Percentiles rank a stretch among this genome's conserved stretches.
Conservation (phyloP, 1,140 invertebrate species). For the Ostrea denselamellosa region DNA sequence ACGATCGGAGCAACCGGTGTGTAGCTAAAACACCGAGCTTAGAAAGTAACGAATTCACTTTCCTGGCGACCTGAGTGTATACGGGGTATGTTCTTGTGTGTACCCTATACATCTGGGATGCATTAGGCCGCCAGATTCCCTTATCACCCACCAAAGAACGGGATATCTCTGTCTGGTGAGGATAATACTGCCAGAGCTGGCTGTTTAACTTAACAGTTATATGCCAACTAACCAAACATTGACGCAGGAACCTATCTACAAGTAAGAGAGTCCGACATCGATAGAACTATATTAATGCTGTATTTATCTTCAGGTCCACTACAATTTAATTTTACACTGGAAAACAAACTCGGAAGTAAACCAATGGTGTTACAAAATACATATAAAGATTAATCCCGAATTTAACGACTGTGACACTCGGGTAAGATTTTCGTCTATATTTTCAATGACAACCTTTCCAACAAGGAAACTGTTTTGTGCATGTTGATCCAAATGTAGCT, state of each 20-base stretch:
- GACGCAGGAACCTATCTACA: slow-evolving; percentile 19
- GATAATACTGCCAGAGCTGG: slow-evolving; percentile 1
- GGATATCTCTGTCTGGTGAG: background rate
- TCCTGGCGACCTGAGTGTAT: background rate
- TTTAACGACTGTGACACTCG: background rate
- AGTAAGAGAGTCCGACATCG: background rate
- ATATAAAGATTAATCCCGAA: background rate
- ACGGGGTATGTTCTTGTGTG: background rate
- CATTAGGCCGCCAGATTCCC: slow-evolving; percentile 4
- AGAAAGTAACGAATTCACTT: slow-evolving; percentile 6
- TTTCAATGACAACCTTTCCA: too few relatives aligned
- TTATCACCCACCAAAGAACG: background rate
- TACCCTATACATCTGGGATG: background rate
- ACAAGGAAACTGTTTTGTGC: too few relatives aligned
- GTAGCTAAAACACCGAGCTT: slow-evolving; percentile 24
- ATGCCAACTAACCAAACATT: slow-evolving; percentile 21
- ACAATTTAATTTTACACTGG: background rate
- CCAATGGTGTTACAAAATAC: background rate
- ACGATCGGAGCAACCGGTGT: slow-evolving; percentile 9
- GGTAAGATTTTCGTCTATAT: background rate
- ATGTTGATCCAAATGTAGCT: too few relatives aligned
- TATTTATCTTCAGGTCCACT: slow-evolving; percentile 16
- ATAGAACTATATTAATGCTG: background rate
- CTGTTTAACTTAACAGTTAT: slow-evolving; percentile 35
- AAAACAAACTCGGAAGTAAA: background rate